phyloP scores from a whole-genome alignment of 2,113 vertebrate genomes.

The Rhabdomys dilectus region DNA sequence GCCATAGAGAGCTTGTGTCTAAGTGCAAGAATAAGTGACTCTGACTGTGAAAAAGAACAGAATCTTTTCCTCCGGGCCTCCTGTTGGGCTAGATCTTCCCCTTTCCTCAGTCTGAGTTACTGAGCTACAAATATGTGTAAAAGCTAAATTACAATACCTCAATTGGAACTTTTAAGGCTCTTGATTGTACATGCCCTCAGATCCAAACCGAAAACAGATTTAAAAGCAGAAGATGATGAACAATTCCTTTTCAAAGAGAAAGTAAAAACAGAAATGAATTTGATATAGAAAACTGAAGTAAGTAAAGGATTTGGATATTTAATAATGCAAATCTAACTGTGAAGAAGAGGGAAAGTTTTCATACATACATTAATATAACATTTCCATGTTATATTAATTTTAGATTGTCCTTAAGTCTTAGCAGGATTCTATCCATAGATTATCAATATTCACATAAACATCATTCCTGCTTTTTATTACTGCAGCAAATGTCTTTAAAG shows the following conservation, averaged over 20 bases:
- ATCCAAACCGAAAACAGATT: neutral
- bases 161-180: constrained; percentile 19
- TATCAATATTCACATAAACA: neutral
- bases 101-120: constrained; percentile 35
- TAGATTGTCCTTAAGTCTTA: neutral
- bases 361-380: neutral
- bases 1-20: constrained; percentile 48
- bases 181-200: constrained; percentile 27
- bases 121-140: constrained; percentile 45
- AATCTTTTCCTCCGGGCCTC: constrained; percentile 15
- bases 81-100: neutral
- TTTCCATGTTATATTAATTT: neutral
- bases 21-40: constrained; percentile 58
- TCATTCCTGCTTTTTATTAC: neutral
- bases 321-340: constrained; percentile 10
- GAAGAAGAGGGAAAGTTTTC: neutral
- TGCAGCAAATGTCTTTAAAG: neutral
- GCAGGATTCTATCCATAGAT: neutral
- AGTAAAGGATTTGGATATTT: constrained; percentile 17
- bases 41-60: constrained; percentile 49
- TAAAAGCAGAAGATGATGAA: constrained; percentile 40
- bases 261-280: constrained; percentile 54
- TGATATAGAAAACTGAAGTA: constrained; percentile 41
- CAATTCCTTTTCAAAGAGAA: constrained; percentile 34
- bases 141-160: constrained; percentile 36